Conservation (phyloP, 2,888 invertebrate genomes). For the Agriopis aurantiaria region DNA sequence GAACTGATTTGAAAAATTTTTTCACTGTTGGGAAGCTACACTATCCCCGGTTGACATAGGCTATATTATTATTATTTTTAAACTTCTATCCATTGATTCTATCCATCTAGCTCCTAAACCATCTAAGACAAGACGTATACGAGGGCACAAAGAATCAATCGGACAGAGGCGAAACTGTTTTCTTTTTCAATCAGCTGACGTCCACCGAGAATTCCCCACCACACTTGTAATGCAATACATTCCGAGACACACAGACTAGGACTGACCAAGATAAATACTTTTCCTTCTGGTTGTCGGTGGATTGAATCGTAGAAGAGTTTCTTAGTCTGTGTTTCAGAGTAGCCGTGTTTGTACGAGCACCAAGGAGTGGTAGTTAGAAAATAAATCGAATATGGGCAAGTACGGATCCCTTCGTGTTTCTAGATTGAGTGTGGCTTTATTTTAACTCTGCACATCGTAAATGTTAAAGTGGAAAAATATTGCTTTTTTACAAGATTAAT, state of each 20-base stretch:
- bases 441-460: constrained; percentile 69
- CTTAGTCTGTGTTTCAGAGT: constrained; percentile 53
- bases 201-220: constrained; percentile 67
- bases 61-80: too few relatives aligned
- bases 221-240: constrained; percentile 57
- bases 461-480: constrained; percentile 62
- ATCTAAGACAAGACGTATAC: constrained; percentile 68
- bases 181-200: constrained; percentile 82
- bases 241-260: constrained; percentile 55
- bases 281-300: constrained; percentile 31
- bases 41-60: too few relatives aligned
- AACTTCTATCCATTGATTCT: too few relatives aligned
- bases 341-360: constrained; percentile 49
- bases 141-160: constrained; percentile 79
- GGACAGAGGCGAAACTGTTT: constrained; percentile 79
- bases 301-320: constrained; percentile 1
- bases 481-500: constrained; percentile 54
- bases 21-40: too few relatives aligned
- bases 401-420: constrained; percentile 62
- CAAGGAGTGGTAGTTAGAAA: constrained; percentile 72
- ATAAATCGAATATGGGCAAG: constrained; percentile 78
- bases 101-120: constrained; percentile 50
- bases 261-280: constrained; percentile 22
- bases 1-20: too few relatives aligned
- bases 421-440: constrained; percentile 73